Percentiles rank a stretch among this genome's conserved stretches.
These are phyloP conservation scores for Melanchra persicariae DNA, from an alignment of 2,888 invertebrate genomes.

Conservation along the genomic window DNA sequence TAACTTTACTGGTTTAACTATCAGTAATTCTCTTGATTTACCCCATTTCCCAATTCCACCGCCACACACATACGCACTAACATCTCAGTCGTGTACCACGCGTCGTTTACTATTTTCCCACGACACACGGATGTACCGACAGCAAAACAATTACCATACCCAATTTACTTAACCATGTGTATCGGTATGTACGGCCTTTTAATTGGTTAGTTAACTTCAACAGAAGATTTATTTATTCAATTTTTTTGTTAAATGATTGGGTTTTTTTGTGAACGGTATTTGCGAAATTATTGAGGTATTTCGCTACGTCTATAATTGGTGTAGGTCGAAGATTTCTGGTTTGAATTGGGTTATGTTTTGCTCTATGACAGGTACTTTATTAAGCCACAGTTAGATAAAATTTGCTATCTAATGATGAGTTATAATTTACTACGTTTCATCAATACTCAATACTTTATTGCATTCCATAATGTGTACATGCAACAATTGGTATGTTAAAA, in stretches of 20 bases:
- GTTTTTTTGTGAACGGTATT: conserved; percentile 33
- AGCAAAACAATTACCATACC: conserved; percentile 63
- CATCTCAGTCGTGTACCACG: conserved; percentile 66
- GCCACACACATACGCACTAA: conserved; percentile 48
- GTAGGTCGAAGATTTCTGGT: conserved; percentile 1
- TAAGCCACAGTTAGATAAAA: not conserved
- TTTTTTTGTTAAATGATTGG: conserved; percentile 27
- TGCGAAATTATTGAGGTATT: conserved; percentile 28
- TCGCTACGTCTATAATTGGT: conserved; percentile 12
- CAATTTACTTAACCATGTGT: conserved; percentile 57
- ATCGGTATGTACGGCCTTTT: conserved; percentile 57
- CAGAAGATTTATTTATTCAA: conserved; percentile 33
- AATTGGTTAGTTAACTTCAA: conserved; percentile 52
- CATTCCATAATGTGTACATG: too few relatives aligned
- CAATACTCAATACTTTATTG: too few relatives aligned
- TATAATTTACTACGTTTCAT: not conserved
- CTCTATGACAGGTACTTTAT: not conserved
- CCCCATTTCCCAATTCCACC: not conserved
- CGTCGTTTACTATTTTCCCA: conserved; percentile 78
- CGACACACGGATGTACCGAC: conserved; percentile 67
- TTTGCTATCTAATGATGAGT: not conserved
- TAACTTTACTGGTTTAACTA: too few relatives aligned
- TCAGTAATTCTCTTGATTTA: not conserved
- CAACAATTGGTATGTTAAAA: too few relatives aligned
- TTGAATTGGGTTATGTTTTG: conserved; percentile 30